These are phyloP conservation scores for Globodera ellingtonae DNA, from an alignment of 1,140 invertebrate genomes.

Conservation along the genomic window DNA sequence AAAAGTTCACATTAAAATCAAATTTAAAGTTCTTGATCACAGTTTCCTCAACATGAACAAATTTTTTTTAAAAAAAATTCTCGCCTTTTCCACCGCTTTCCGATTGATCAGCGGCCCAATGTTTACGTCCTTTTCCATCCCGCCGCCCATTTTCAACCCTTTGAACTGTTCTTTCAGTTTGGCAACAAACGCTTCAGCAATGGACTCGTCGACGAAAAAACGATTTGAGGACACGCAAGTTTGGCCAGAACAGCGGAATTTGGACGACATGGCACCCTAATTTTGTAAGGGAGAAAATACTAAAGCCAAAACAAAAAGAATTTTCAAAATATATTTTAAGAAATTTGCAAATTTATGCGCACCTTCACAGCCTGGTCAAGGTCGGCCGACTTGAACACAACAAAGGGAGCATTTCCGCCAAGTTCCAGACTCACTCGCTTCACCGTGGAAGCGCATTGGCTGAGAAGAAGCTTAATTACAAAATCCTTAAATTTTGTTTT, in stretches of 20 bases:
- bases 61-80: constrained; percentile 11
- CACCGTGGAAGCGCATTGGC: constrained; percentile 80
- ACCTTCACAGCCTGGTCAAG: constrained; percentile 78
- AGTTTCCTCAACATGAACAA: background rate
- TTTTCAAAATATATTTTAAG: constrained; percentile 17
- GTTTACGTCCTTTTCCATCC: constrained; percentile 74
- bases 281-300: background rate
- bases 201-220: constrained; percentile 82
- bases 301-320: no score
- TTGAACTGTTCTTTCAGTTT: constrained; percentile 73
- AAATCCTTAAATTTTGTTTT: constrained; percentile 29
- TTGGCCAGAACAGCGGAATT: constrained; percentile 93
- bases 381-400: constrained; percentile 91
- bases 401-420: constrained; percentile 97
- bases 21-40: background rate
- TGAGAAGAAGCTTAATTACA: constrained; percentile 75
- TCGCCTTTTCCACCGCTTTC: constrained; percentile 79
- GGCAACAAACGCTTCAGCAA: constrained; percentile 82
- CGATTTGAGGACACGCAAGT: constrained; percentile 94
- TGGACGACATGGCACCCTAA: constrained; percentile 81
- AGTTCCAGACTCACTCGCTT: constrained; percentile 89
- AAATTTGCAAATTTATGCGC: background rate
- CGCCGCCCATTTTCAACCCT: constrained; percentile 81
- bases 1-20: background rate
- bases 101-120: constrained; percentile 89